phyloP scores from a whole-genome alignment of 2,113 vertebrate genomes.

The Candoia aspera region DNA sequence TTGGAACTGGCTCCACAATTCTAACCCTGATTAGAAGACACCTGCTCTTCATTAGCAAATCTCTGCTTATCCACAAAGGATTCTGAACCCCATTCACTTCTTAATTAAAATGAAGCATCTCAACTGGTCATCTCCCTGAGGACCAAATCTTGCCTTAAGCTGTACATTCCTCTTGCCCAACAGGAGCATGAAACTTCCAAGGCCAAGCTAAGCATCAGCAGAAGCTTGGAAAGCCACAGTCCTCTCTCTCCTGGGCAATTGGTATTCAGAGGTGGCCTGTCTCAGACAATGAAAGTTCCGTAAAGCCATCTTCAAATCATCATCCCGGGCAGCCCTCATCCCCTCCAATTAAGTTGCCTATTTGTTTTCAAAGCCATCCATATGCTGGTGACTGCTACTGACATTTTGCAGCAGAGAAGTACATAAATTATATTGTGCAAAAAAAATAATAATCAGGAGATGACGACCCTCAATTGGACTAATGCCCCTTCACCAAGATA shows the following conservation, averaged over 20 bases:
- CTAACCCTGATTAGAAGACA: constrained; percentile 34
- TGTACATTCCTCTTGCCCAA: neutral
- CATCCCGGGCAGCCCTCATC: neutral
- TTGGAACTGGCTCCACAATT: constrained; percentile 14
- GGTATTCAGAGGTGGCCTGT: neutral
- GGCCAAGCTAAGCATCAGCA: neutral
- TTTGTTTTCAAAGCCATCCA: neutral
- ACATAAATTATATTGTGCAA: neutral
- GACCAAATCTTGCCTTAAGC: neutral
- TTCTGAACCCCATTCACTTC: neutral
- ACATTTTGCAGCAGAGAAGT: neutral
- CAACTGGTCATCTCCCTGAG: neutral
- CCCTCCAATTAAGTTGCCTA: neutral
- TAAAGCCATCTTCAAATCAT: neutral
- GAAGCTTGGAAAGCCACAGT: neutral
- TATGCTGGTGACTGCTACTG: neutral
- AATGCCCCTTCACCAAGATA: neutral
- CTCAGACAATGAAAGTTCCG: neutral
- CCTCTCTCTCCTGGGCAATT: neutral
- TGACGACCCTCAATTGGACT: neutral
- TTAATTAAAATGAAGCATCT: constrained; percentile 16
- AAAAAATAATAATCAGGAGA: neutral
- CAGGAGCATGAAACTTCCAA: neutral
- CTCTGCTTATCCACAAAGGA: neutral
- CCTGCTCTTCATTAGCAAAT: constrained; percentile 34